Base-by-base conservation (phyloP, 1,140 invertebrate genomes). In the Drosophila obscura region DNA sequence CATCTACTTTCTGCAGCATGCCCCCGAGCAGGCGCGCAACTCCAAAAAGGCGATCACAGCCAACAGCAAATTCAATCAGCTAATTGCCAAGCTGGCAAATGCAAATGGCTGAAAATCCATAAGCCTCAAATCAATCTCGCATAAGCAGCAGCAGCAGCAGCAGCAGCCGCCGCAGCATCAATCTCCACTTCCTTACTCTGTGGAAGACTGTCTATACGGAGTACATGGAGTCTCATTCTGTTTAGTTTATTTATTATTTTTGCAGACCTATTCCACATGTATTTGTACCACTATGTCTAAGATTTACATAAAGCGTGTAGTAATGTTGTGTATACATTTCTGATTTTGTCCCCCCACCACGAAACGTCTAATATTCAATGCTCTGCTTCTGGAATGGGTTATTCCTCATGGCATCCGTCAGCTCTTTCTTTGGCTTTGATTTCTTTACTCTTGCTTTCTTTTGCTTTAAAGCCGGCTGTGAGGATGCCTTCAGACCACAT, bases 241-340 rank as follows among this genome's bases (percentile, higher is more conserved):
- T 79, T 83, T 87, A 87, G 83, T 80, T 79, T 87, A 85, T 87
- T 83, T 87, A 83, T 87, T 83, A 83, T 87, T 83, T 71, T 80
- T 60, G 50, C 83, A 63, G 58, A 73, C 56, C 66, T 75, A 88
- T 79, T 82, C 55, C 75, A 82, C 66, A 64, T 87, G 75, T 87
- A 87, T 80, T 84, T 75, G 72, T 75, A 75, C 82, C 73, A 65
- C 49, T 85, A 85, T 50, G 65, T 72, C 46, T 85, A 85, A 85
- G 82, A 87, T 78, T 85, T 87, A 75, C 59, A 85, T 87, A 87
- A 78, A 87, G 59, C 75, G 83, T 85, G 82, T 88, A 88, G 82
- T 85, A 85, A 87, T 85, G 73, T 83, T 82, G 79, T 82, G 80
- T 82, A 83, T 83, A 81, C 68, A 82, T 81, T 81, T 81, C 78